These are phyloP conservation scores for Drosophila pectinifera DNA, from an alignment of 1,140 invertebrate species.

Conservation along the genomic window DNA sequence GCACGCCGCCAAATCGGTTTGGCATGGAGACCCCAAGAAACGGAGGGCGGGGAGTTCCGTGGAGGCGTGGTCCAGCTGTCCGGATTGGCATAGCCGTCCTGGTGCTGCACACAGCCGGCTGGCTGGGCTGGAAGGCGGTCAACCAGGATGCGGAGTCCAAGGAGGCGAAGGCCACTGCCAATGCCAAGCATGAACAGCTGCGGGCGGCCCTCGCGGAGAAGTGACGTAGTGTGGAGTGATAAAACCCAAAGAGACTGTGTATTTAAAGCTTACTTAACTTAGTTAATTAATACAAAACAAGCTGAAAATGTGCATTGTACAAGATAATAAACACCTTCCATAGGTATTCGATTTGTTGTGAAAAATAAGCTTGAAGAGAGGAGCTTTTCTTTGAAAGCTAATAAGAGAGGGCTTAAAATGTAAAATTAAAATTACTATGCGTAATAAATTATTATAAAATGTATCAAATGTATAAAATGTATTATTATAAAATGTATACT, in stretches of 20 bases:
- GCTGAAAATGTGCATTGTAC: too few relatives aligned
- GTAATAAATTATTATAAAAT: too few relatives aligned
- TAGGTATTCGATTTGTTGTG: not conserved
- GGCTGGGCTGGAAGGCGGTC: conserved; percentile 62
- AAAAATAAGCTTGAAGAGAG: not conserved
- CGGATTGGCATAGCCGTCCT: conserved; percentile 66
- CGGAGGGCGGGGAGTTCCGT: conserved; percentile 14
- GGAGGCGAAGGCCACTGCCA: conserved; percentile 11
- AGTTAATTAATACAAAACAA: too few relatives aligned
- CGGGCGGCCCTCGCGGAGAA: conserved; percentile 44
- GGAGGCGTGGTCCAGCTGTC: conserved; percentile 49
- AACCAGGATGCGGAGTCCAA: conserved; percentile 35
- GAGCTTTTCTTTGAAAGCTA: conserved; percentile 6
- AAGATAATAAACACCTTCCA: not conserved
- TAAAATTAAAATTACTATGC: not conserved
- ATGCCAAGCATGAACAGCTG: conserved; percentile 48
- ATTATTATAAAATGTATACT: too few relatives aligned
- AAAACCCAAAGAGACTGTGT: conserved; percentile 7
- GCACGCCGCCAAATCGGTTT: not conserved
- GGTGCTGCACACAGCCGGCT: conserved; percentile 58
- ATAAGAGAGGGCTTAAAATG: too few relatives aligned
- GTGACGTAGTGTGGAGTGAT: conserved; percentile 11
- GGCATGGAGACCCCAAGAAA: conserved; percentile 47
- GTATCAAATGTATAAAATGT: too few relatives aligned
- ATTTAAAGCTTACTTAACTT: too few relatives aligned